These are phyloP conservation scores for Platycnemis pennipes DNA, from an alignment of 2,888 invertebrate genomes.

Conservation along the genomic window DNA sequence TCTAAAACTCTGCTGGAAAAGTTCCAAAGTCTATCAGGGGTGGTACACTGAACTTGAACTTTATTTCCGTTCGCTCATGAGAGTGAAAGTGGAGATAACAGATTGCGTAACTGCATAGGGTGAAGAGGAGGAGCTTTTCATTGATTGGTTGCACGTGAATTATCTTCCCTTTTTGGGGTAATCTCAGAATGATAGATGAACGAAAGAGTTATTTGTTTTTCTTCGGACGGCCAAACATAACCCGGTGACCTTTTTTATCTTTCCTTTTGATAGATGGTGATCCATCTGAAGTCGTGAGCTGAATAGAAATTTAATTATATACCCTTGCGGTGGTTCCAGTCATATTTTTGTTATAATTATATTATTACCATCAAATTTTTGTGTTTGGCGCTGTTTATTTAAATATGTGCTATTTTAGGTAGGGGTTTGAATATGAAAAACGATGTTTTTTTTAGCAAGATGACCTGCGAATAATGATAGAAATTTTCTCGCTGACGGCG, in stretches of 20 bases:
- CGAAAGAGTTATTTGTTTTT: neutral
- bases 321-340: too few species aligned
- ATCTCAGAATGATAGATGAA: neutral
- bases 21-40: neutral
- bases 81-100: neutral
- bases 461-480: too few species aligned
- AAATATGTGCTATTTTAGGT: too few species aligned
- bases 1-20: neutral
- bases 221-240: neutral
- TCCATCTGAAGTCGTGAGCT: neutral
- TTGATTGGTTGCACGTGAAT: neutral
- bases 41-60: constrained; percentile 5
- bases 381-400: too few species aligned
- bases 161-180: neutral
- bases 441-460: too few species aligned
- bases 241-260: neutral
- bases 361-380: too few species aligned
- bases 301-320: neutral
- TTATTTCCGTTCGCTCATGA: neutral
- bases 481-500: too few species aligned
- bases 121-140: too few species aligned
- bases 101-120: neutral
- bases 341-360: too few species aligned
- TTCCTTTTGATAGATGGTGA: neutral
- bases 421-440: too few species aligned